Base-by-base conservation (phyloP, 1,140 invertebrate species). In the Whitmania pigra region DNA sequence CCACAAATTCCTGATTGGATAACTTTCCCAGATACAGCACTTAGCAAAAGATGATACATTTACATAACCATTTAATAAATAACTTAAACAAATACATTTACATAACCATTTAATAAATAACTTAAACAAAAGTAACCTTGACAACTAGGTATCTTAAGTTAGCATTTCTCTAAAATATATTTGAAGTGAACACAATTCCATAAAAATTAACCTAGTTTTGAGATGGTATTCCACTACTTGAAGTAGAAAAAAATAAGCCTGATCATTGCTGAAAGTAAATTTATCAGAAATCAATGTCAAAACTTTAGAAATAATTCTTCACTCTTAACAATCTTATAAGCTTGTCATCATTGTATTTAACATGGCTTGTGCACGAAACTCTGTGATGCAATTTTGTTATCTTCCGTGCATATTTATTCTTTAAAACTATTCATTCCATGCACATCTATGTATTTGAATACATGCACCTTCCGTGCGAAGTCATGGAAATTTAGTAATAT, bases 201-300 rank as follows among this genome's bases (percentile, higher is more conserved):
- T 1, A 49, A 63, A 63, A 25, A 7, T n/a, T 31, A 25, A 63
- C 57, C 57, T 63, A 78, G 57, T 63, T 75, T 83, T 84, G 18
- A 84, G 75, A 76, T 78, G 84, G 75, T 82, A 67, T 72, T 85
- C 83, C 70, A 85, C 79, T 31, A 86, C 83, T 80, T 85, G 84
- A 67, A 85, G 78, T 73, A 82, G 85, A 75, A 85, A 85, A 75
- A 85, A 86, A 71, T 81, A 79, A 13, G 82, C 80, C 75, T 84
- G 79, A 72, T 83, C 81, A 77, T 84, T 80, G 25, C 81, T 83
- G 74, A 71, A 77, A 79, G 76, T 74, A 43, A 74, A 78, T 60
- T 74, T 71, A 22, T 67, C 29, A 57, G 53, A 69, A 25, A 66
- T 71, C 36, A 72, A 53, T 71, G 31, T 36, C 31, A 36, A 36